Evolutionary conservation across 2,888 invertebrate species (phyloP).

Genomic region (Gonocerus acuteangulatus): DNA sequence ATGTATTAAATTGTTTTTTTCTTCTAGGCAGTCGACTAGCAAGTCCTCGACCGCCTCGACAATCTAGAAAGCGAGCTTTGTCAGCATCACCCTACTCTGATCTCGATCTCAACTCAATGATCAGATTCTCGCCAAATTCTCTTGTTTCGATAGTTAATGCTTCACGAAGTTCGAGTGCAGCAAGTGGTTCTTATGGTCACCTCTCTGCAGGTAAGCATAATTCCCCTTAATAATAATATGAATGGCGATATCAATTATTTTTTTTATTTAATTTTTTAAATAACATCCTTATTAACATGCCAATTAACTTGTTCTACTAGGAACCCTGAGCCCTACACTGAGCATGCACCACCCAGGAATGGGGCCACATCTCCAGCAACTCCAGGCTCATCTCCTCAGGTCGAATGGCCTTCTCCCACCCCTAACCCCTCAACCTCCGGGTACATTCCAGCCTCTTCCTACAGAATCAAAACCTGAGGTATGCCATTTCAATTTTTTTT

Average conservation of each 20-base stretch:
- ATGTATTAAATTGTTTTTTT: no score
- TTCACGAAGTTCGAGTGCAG: slow-evolving; percentile 72
- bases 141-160: slow-evolving; percentile 73
- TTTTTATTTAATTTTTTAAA: neutral
- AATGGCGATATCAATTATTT: neutral
- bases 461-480: slow-evolving; percentile 42
- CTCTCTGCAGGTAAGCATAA: slow-evolving; percentile 68
- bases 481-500: slow-evolving; percentile 20
- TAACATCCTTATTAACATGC: neutral
- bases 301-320: slow-evolving; percentile 40
- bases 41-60: slow-evolving; percentile 58
- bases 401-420: slow-evolving; percentile 53
- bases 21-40: slow-evolving; percentile 56
- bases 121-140: slow-evolving; percentile 56
- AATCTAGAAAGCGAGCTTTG: slow-evolving; percentile 80
- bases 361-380: slow-evolving; percentile 60
- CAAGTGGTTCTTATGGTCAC: slow-evolving; percentile 94
- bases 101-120: slow-evolving; percentile 91
- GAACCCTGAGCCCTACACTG: slow-evolving; percentile 80
- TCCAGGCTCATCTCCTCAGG: slow-evolving; percentile 71
- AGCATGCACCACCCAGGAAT: slow-evolving; percentile 56
- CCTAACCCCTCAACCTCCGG: slow-evolving; percentile 40
- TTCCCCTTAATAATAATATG: neutral
- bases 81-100: slow-evolving; percentile 94
- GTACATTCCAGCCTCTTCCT: slow-evolving; percentile 35